phyloP scores from a whole-genome alignment of 2,113 vertebrate species.

The Sinocyclocheilus maitianheensis region DNA sequence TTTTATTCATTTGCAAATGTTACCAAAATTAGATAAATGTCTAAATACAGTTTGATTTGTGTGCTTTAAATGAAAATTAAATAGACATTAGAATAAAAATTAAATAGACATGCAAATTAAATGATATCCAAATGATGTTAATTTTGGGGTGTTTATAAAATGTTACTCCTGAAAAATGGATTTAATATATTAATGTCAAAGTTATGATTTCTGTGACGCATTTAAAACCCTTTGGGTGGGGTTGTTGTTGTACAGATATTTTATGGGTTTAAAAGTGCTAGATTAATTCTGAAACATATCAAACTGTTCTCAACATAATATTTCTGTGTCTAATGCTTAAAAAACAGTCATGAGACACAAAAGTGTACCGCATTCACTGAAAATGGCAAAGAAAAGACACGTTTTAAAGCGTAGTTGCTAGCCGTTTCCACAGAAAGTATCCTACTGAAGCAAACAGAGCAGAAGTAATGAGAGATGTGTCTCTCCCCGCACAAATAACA shows the following conservation, averaged over 20 bases:
- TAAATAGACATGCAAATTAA: background rate
- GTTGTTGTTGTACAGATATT: background rate
- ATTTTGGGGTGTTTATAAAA: background rate
- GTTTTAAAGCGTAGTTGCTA: background rate
- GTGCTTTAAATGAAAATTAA: background rate
- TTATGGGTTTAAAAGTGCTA: background rate
- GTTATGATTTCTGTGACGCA: background rate
- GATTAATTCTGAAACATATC: background rate
- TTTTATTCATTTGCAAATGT: background rate
- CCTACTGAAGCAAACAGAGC: background rate
- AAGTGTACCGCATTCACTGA: background rate
- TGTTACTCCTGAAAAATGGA: background rate
- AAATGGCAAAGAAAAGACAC: background rate
- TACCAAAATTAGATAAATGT: background rate
- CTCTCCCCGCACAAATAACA: background rate
- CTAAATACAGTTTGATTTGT: background rate
- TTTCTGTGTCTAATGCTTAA: background rate
- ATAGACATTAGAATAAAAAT: background rate
- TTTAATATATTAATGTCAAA: background rate
- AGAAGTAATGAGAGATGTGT: conserved; percentile 5
- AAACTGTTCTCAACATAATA: background rate
- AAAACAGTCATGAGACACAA: background rate
- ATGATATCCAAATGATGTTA: background rate
- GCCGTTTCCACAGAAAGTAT: background rate
- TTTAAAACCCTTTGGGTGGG: background rate